Evolutionary conservation across 2,113 vertebrate species (phyloP).

Genomic region (Phalacrocorax carbo): DNA sequence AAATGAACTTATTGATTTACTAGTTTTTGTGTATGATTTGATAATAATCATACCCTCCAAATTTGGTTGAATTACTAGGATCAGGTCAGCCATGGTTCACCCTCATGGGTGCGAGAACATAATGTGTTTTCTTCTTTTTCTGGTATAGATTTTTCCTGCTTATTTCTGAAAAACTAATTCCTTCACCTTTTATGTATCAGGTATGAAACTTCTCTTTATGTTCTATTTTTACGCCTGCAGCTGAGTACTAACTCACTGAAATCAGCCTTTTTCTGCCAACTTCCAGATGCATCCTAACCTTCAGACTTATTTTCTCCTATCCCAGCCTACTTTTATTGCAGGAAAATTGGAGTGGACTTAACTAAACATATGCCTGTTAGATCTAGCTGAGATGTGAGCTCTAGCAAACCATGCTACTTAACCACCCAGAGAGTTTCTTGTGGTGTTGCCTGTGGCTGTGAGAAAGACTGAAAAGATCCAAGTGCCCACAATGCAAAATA

Average conservation of each 20-base stretch:
- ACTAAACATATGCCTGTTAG: conserved; percentile 4
- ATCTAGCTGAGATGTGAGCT: conserved; percentile 12
- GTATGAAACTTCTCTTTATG: neutral
- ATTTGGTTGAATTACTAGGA: neutral
- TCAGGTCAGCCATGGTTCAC: neutral
- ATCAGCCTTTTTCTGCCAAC: neutral
- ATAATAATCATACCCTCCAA: neutral
- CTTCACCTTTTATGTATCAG: neutral
- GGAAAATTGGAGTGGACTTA: neutral
- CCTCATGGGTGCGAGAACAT: neutral
- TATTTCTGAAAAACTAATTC: neutral
- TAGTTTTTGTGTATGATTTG: neutral
- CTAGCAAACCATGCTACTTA: conserved; percentile 31
- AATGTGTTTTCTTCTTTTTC: neutral
- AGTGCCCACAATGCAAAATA: conserved; percentile 36
- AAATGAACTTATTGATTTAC: neutral
- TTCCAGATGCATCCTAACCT: neutral
- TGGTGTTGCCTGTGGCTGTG: conserved; percentile 35
- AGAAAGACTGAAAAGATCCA: conserved; percentile 59
- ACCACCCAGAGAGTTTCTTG: conserved; percentile 30
- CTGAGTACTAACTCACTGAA: neutral
- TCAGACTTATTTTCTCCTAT: neutral
- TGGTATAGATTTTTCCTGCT: neutral
- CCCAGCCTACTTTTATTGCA: neutral
- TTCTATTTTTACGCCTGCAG: neutral